Evolutionary conservation across 2,797 vertebrate genomes (phyloP).

Genomic region (Gymnoscopelus microlampas): DNA sequence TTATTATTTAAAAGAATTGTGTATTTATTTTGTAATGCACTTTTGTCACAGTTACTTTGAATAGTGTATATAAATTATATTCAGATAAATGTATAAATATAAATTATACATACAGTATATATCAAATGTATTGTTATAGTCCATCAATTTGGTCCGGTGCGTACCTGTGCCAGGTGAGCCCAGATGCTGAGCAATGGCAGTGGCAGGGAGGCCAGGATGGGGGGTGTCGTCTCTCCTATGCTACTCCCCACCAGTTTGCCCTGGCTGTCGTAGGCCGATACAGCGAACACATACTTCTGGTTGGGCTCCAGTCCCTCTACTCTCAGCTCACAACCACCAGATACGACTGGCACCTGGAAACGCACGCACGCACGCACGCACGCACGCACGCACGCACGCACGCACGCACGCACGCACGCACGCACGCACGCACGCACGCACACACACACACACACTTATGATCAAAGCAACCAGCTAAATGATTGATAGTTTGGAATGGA

Average conservation of each 20-base stretch:
- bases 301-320: slow-evolving; percentile 87
- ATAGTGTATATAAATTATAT: no score
- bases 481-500: no score
- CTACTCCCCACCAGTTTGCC: slow-evolving; percentile 87
- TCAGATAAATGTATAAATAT: no score
- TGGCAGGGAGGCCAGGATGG: slow-evolving; percentile 88
- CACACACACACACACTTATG: not conserved
- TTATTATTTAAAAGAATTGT: no score
- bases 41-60: no score
- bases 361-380: slow-evolving; percentile 2
- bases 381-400: not conserved
- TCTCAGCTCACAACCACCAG: slow-evolving; percentile 81
- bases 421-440: not conserved
- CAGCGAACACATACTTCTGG: slow-evolving; percentile 92
- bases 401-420: not conserved
- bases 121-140: not conserved
- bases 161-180: slow-evolving; percentile 85
- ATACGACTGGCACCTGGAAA: slow-evolving; percentile 84
- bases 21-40: no score
- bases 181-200: slow-evolving; percentile 84
- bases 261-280: slow-evolving; percentile 88
- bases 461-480: no score
- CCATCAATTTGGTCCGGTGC: not conserved
- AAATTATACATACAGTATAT: no score
- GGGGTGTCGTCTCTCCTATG: slow-evolving; percentile 86